A percentile compares a stretch with the other conserved stretches of the same genome.
These are phyloP conservation scores for Desmodus rotundus DNA, from an alignment of 2,113 vertebrate species.

Conservation along the genomic window DNA sequence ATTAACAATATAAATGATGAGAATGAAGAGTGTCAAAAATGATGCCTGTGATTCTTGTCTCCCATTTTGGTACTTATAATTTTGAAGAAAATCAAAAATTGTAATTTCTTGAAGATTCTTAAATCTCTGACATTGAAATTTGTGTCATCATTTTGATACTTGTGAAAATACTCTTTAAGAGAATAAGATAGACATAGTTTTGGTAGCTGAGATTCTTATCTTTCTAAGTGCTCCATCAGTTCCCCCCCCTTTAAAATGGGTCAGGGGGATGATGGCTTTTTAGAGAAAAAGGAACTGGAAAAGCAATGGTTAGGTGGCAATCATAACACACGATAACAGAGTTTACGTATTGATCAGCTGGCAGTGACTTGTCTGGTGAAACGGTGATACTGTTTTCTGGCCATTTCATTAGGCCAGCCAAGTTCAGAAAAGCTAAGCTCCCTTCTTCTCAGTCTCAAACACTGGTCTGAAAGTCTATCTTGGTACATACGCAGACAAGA, in stretches of 20 bases:
- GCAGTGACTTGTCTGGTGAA: background rate
- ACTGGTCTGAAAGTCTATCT: background rate
- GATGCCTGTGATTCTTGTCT: background rate
- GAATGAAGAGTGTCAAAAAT: background rate
- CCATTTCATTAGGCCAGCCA: conserved; percentile 33
- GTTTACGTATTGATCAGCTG: background rate
- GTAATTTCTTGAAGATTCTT: background rate
- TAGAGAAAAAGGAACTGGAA: background rate
- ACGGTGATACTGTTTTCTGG: background rate
- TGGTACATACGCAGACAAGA: background rate
- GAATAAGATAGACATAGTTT: background rate
- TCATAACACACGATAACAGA: background rate
- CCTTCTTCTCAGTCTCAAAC: conserved; percentile 15
- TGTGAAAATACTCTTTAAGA: background rate
- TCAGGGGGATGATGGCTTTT: background rate
- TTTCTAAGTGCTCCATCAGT: background rate
- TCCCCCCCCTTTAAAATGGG: background rate
- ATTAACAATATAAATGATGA: background rate
- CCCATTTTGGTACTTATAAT: background rate
- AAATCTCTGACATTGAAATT: background rate
- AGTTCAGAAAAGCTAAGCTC: background rate
- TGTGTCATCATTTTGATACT: background rate
- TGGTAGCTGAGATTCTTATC: background rate
- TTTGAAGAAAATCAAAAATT: background rate
- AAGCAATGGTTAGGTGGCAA: background rate